Base-by-base conservation (phyloP, 23 tunicate species). In the Phallusia fumigata region DNA sequence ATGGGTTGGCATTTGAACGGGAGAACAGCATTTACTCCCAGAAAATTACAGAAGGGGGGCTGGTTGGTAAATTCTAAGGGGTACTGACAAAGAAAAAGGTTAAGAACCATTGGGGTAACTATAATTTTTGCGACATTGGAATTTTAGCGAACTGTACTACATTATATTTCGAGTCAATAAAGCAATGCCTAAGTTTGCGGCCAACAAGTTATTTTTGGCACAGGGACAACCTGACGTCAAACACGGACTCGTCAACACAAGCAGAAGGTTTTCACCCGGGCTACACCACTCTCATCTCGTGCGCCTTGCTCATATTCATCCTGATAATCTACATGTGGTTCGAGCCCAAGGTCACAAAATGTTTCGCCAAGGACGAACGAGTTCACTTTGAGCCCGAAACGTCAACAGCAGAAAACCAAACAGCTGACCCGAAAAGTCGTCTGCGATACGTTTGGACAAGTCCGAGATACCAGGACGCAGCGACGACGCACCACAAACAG, bases 221-320 rank as follows among this genome's bases (percentile, higher is more conserved):
- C 47, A 40, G 47, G 47, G 47, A 5, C 47, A 40, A 40, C 10
- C 47, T 40, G 8, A 40, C 47, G 8, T 5, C 47, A 40, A 40
- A 40, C 47, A 40, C 47, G 8, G 10, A 40, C 47, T 40, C 47
- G 10, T 40, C 47, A 58, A 6, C 69, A 58, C 28, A 58, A 24
- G 69, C 16, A 3, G 8, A 40, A 58, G 69, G 69, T 6, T 58
- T 58, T 58, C 87, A 84, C 53, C 87, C 87, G 10, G 87, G 87
- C 0, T 65, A 52, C 53, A 84, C 87, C 2, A 84, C 87, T 11
- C 65, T 84, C 47, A 72, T 49, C 6, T 53, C 76, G 11, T 84
- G 87, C 33, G 36, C 28, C 51, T 12, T 53, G 13, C 58, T 84
- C 53, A 33, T 52, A 2, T 6, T 84, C 64, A 34, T 84, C 65